These are phyloP conservation scores for Parazoanthus darwini DNA, from an alignment of 92 coral and sea anemone genomes.

Conservation along the genomic window DNA sequence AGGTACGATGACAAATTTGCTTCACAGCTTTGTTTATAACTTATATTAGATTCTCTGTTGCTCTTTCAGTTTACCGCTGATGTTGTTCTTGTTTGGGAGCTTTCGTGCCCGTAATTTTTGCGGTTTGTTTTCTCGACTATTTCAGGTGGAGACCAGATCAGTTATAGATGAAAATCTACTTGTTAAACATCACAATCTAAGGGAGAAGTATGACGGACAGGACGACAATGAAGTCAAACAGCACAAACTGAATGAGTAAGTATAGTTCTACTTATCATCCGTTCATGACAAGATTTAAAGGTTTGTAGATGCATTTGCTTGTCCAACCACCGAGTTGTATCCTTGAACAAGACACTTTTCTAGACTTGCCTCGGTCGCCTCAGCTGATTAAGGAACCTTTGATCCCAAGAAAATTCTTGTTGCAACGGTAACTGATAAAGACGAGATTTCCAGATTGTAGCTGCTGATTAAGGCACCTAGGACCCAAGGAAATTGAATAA, in stretches of 20 bases:
- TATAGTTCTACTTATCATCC: not conserved
- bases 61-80: no score
- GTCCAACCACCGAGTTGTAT: no score
- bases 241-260: conserved; percentile 65
- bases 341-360: no score
- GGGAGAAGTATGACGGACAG: conserved; percentile 65
- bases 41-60: no score
- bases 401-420: no score
- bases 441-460: no score
- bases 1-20: conserved; percentile 12
- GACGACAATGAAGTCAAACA: conserved; percentile 29
- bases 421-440: no score
- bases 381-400: no score
- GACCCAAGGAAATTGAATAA: no score
- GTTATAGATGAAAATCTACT: conserved; percentile 56
- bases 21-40: not conserved
- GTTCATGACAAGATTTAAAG: not conserved
- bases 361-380: no score
- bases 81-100: no score
- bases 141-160: conserved; percentile 46
- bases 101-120: not conserved
- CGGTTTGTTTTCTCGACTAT: not conserved
- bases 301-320: not conserved
- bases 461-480: no score
- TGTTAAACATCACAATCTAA: conserved; percentile 39